Evolutionary conservation across 1,140 invertebrate genomes (phyloP).

Genomic region (Pseudoatta argentina): DNA sequence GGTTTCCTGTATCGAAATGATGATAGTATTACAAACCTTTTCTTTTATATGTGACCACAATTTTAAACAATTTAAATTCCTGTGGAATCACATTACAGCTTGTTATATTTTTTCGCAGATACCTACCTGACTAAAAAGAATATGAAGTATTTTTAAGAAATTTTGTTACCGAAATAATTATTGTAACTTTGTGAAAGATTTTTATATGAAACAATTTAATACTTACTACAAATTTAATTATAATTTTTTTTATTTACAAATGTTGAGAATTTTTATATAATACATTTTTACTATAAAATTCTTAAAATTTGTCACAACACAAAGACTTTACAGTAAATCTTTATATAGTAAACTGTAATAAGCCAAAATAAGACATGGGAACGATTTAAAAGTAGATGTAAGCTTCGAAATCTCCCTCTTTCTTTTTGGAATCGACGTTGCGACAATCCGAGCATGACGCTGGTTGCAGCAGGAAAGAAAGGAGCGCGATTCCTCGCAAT

Average conservation of each 20-base stretch:
- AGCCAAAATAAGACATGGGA: background rate
- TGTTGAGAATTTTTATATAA: background rate
- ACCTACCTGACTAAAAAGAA: background rate
- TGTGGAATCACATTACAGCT: background rate
- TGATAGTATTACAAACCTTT: conserved; percentile 55
- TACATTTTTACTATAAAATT: background rate
- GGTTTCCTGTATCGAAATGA: conserved; percentile 78
- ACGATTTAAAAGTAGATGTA: background rate
- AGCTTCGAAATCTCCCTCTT: background rate
- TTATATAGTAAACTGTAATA: background rate
- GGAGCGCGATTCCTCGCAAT: conserved; percentile 81
- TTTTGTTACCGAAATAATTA: background rate
- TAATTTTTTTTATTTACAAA: background rate
- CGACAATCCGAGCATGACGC: background rate
- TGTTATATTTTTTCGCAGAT: background rate
- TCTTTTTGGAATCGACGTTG: background rate
- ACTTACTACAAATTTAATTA: background rate
- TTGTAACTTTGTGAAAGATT: background rate
- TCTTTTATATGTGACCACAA: too few relatives aligned
- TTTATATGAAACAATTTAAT: background rate
- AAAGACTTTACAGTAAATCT: background rate
- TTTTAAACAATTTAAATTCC: background rate
- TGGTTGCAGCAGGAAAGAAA: conserved; percentile 37
- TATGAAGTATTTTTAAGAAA: background rate
- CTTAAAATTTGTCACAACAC: background rate